phyloP scores from a whole-genome alignment of 2,113 vertebrate species.

The Pituophis catenifer region DNA sequence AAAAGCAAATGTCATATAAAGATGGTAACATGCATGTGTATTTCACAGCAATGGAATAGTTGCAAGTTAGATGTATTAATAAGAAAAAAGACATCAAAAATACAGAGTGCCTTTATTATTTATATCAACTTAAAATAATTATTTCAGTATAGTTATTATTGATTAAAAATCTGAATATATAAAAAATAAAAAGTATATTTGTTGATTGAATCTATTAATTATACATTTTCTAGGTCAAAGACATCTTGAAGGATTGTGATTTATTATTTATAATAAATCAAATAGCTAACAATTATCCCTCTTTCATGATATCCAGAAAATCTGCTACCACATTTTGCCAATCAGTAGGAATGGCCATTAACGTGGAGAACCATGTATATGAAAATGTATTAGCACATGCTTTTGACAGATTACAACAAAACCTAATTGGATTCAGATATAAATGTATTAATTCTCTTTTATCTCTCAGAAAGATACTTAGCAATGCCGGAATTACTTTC shows the following conservation, averaged over 20 bases:
- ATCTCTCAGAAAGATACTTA: not conserved
- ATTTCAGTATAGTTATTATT: not conserved
- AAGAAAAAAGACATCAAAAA: not conserved
- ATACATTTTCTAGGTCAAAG: not conserved
- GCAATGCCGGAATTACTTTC: not conserved
- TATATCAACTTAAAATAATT: not conserved
- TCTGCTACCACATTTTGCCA: not conserved
- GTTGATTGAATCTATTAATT: not conserved
- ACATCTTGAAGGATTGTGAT: not conserved
- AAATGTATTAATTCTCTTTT: not conserved
- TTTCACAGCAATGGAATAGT: not conserved
- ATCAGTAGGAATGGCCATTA: not conserved
- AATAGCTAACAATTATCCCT: not conserved
- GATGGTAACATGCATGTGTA: not conserved
- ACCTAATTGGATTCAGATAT: not conserved
- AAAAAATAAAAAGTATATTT: not conserved
- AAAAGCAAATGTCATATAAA: not conserved
- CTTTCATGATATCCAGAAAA: not conserved
- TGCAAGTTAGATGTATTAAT: not conserved
- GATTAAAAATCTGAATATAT: not conserved
- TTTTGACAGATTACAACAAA: fast-evolving
- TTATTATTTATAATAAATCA: not conserved
- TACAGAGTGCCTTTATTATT: not conserved
- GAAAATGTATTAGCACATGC: not conserved
- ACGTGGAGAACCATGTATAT: not conserved